A percentile compares a stretch with the other conserved stretches of the same genome.
Conservation (phyloP, 2,888 invertebrate species). For the Cheilosia scutellata region DNA sequence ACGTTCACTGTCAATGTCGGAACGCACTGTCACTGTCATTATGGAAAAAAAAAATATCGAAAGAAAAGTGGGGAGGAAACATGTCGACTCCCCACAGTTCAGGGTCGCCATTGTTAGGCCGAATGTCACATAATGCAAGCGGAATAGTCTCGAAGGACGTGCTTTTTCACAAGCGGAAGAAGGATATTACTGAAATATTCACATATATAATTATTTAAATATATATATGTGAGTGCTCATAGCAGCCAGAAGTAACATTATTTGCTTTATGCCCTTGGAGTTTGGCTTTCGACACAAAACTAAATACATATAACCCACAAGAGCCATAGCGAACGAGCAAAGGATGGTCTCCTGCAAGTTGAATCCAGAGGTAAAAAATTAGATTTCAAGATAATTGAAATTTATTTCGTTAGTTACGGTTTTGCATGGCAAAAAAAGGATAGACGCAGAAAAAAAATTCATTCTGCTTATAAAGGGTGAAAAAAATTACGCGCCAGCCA, state of each 20-base stretch:
- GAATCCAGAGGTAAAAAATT: conserved; percentile 44
- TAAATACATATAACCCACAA: neutral
- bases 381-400: conserved; percentile 61
- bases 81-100: conserved; percentile 33
- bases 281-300: neutral
- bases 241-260: conserved; percentile 5
- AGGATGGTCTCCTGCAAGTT: neutral
- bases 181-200: conserved; percentile 32
- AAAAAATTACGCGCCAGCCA: conserved; percentile 6
- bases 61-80: neutral
- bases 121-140: conserved; percentile 46
- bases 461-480: neutral
- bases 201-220: neutral
- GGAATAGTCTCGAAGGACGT: conserved; percentile 52
- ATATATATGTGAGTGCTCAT: conserved; percentile 3
- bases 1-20: conserved; percentile 11
- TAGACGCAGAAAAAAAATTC: neutral
- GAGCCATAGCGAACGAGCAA: neutral
- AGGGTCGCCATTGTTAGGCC: conserved; percentile 57
- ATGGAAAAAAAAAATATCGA: neutral
- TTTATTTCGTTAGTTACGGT: conserved; percentile 58
- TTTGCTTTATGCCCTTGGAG: neutral
- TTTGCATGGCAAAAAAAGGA: neutral
- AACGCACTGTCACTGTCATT: conserved; percentile 11
- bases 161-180: conserved; percentile 15